A percentile compares a stretch with the other conserved stretches of the same genome.
Evolutionary conservation across 1,140 invertebrate species (phyloP).

Genomic region (Macrocentrus cingulum): DNA sequence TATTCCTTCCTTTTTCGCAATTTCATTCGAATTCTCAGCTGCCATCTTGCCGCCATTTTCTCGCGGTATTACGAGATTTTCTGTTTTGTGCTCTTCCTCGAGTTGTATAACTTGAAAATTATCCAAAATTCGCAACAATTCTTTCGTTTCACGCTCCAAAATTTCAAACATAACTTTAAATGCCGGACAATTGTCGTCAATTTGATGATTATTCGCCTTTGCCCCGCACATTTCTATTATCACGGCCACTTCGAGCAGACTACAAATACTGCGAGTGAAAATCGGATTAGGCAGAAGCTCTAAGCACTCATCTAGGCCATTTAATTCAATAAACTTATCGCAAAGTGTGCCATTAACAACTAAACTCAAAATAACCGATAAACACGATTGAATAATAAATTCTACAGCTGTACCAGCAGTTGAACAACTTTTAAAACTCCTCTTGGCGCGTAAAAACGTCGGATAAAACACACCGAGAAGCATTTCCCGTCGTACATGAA

Average conservation of each 20-base stretch:
- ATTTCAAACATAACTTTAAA: constrained; percentile 60
- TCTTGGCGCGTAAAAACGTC: constrained; percentile 62
- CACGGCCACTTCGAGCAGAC: constrained; percentile 64
- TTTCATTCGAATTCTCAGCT: constrained; percentile 1
- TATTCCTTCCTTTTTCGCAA: background rate
- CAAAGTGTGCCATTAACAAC: constrained; percentile 61
- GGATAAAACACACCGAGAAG: constrained; percentile 66
- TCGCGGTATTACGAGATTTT: too few relatives aligned
- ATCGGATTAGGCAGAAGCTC: constrained; percentile 58
- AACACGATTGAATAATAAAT: constrained; percentile 64
- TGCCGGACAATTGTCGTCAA: constrained; percentile 51
- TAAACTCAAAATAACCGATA: constrained; percentile 64
- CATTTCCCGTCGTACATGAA: constrained; percentile 61
- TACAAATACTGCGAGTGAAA: constrained; percentile 64
- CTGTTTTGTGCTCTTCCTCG: too few relatives aligned
- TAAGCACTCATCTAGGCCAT: constrained; percentile 61
- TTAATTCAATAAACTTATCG: constrained; percentile 63
- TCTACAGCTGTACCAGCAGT: constrained; percentile 54
- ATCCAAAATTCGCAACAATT: constrained; percentile 38
- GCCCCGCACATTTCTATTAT: constrained; percentile 63
- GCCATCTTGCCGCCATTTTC: too few relatives aligned
- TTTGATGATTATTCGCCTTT: constrained; percentile 17
- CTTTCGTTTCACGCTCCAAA: constrained; percentile 56
- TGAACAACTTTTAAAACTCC: constrained; percentile 41
- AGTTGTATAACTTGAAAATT: constrained; percentile 13